phyloP scores from a whole-genome alignment of 2,797 vertebrate species.

The Danio jaintianensis region DNA sequence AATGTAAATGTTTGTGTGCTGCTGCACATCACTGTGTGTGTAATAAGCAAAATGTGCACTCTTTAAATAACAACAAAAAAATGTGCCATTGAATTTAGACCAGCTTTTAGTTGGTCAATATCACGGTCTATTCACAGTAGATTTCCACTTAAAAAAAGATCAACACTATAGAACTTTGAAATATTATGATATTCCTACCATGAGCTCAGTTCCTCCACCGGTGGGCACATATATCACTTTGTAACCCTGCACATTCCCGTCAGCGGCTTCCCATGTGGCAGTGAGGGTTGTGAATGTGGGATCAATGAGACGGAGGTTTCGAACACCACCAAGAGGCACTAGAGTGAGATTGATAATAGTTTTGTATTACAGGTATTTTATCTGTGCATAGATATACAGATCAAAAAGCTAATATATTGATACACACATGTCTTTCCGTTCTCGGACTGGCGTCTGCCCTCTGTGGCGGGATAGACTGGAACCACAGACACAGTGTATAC shows the following conservation, averaged over 20 bases:
- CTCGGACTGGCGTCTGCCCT: conserved; percentile 90
- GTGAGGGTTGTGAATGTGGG: conserved; percentile 92
- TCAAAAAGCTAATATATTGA: background rate
- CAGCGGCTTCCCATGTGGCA: conserved; percentile 90
- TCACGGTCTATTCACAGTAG: no score
- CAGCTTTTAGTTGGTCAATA: no score
- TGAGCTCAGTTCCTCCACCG: conserved; percentile 82
- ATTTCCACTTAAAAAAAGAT: conserved; percentile 12
- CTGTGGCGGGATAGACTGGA: conserved; percentile 87
- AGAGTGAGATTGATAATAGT: background rate
- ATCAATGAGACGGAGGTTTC: conserved; percentile 84
- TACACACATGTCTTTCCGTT: conserved; percentile 90
- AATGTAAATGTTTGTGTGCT: no score
- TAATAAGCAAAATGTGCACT: no score
- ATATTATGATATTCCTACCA: conserved; percentile 63
- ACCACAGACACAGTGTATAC: conserved; percentile 87
- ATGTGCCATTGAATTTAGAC: no score
- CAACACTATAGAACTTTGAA: conserved; percentile 1
- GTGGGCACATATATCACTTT: conserved; percentile 88
- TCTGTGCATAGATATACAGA: background rate
- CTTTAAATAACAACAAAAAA: no score
- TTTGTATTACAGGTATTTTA: background rate
- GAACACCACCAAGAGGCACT: conserved; percentile 91
- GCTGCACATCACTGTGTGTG: no score
- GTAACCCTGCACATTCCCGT: conserved; percentile 94